Evolutionary conservation across 1,140 invertebrate genomes (phyloP).

Genomic region (Dreissena rostriformis): DNA sequence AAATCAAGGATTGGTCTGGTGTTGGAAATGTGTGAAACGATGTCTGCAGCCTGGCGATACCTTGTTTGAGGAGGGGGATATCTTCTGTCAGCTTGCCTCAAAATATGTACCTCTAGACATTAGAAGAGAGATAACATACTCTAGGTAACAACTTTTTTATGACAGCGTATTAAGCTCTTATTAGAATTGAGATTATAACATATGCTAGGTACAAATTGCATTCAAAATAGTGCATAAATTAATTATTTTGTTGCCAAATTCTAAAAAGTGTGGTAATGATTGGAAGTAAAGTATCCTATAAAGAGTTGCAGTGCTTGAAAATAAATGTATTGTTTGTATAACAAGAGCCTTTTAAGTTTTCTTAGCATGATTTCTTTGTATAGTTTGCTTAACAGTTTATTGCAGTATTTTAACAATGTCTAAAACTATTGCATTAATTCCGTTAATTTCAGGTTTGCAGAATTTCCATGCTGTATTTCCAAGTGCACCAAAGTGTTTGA

Average conservation of each 20-base stretch:
- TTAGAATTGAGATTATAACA: no score
- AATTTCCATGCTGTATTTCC: slow-evolving; percentile 47
- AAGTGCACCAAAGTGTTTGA: slow-evolving; percentile 41
- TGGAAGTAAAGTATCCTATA: background rate
- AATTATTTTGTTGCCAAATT: background rate
- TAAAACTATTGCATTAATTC: background rate
- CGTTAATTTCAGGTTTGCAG: slow-evolving; percentile 16
- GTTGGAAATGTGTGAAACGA: slow-evolving; percentile 61
- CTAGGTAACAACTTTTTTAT: background rate
- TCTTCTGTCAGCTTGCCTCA: slow-evolving; percentile 55
- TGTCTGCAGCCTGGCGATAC: slow-evolving; percentile 39
- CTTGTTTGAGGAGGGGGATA: slow-evolving; percentile 71
- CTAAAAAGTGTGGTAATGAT: background rate
- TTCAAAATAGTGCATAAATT: slow-evolving; percentile 8
- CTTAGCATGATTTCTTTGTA: background rate
- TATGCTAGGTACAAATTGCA: no score
- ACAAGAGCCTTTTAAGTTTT: background rate
- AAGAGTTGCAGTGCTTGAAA: background rate
- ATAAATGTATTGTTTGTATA: background rate
- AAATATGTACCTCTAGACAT: slow-evolving; percentile 63
- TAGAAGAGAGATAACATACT: slow-evolving; percentile 9
- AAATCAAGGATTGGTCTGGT: slow-evolving; percentile 28
- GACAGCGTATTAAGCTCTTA: no score
- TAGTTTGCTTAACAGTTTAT: background rate
- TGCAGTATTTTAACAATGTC: background rate